phyloP scores from a whole-genome alignment of 2,797 vertebrate species.

The Propithecus deckenii region DNA sequence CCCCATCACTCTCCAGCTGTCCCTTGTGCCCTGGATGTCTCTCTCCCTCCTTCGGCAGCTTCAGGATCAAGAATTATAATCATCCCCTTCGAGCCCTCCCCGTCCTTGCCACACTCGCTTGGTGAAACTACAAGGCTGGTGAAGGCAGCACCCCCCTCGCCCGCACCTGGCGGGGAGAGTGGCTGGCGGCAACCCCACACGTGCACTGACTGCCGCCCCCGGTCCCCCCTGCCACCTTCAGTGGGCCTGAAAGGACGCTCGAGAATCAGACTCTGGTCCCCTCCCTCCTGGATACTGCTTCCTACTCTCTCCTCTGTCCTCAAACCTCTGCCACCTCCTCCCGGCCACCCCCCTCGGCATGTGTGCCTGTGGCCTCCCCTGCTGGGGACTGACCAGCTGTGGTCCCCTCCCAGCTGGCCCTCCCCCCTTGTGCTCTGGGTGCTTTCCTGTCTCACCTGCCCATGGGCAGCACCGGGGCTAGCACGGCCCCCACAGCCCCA shows the following conservation, averaged over 20 bases:
- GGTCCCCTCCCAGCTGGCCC: neutral
- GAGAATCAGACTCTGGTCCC: neutral
- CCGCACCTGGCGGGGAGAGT: too few relatives aligned
- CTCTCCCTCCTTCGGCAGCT: neutral
- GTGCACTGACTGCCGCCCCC: accelerated
- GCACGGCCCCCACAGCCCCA: neutral
- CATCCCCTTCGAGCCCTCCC: neutral
- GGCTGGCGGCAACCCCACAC: neutral
- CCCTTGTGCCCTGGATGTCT: neutral
- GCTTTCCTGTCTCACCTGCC: neutral
- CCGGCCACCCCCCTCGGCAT: too few relatives aligned
- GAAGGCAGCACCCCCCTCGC: neutral
- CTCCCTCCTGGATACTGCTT: neutral
- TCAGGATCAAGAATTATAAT: neutral
- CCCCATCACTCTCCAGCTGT: neutral
- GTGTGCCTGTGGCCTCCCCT: neutral
- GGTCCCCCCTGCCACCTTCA: too few relatives aligned
- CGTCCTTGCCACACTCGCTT: neutral
- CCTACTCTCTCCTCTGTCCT: neutral
- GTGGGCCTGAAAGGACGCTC: neutral
- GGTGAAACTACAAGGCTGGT: neutral
- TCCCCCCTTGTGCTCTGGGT: neutral
- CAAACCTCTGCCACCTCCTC: neutral
- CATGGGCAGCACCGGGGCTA: neutral
- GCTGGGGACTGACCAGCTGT: accelerated